phyloP scores from a whole-genome alignment of 2,797 vertebrate genomes.

The Hephaestus fuliginosus region DNA sequence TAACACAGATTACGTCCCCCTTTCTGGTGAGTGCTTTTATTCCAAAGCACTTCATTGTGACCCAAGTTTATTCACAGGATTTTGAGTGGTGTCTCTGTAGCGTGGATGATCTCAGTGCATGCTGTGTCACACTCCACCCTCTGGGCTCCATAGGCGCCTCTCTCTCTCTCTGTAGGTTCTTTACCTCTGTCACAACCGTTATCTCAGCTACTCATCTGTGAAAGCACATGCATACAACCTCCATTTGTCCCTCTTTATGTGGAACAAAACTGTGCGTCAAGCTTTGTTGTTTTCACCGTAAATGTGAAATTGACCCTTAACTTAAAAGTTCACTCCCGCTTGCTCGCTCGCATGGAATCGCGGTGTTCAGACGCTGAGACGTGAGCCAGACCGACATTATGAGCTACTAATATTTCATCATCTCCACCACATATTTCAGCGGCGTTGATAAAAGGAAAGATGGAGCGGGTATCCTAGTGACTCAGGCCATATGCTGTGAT shows the following conservation, averaged over 20 bases:
- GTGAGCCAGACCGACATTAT: background rate
- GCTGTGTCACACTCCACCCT: conserved; percentile 16
- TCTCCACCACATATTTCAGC: conserved; percentile 26
- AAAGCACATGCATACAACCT: conserved; percentile 22
- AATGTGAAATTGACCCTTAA: conserved; percentile 7
- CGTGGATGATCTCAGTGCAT: background rate
- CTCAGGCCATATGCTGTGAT: conserved; percentile 4
- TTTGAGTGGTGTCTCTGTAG: conserved; percentile 16
- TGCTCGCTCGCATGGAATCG: conserved; percentile 25
- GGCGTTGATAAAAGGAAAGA: conserved; percentile 1
- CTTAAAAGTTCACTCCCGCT: background rate
- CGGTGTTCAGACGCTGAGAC: conserved; percentile 4
- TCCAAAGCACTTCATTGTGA: conserved; percentile 23
- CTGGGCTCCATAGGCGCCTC: conserved; percentile 1
- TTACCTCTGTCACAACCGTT: conserved; percentile 21
- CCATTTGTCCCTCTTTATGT: conserved; percentile 22
- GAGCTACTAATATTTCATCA: conserved; percentile 19
- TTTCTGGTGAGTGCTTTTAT: conserved; percentile 2
- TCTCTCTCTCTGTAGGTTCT: conserved; percentile 10
- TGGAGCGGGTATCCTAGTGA: background rate
- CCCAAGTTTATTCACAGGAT: conserved; percentile 3
- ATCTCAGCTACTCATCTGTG: conserved; percentile 19
- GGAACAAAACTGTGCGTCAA: background rate
- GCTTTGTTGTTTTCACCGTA: background rate
- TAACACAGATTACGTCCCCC: background rate